phyloP scores from a whole-genome alignment of 2,888 invertebrate species.

The Buathra laborator region DNA sequence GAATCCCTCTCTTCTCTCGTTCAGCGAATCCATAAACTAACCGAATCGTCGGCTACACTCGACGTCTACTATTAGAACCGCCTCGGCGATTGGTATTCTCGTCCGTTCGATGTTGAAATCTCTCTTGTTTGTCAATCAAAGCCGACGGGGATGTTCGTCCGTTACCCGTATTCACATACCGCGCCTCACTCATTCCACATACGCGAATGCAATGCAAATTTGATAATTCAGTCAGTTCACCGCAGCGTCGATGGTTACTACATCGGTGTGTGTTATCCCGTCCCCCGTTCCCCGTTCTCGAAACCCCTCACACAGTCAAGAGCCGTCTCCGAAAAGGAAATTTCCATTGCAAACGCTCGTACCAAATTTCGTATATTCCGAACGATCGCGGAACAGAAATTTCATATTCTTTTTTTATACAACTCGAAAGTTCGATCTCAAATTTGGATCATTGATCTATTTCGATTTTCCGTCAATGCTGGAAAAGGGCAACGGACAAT shows the following conservation, averaged over 20 bases:
- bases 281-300: background rate
- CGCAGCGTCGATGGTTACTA: conserved; percentile 27
- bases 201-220: conserved; percentile 74
- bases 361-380: background rate
- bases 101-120: conserved; percentile 48
- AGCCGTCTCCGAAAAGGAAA: conserved; percentile 24
- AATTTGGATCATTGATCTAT: conserved; percentile 1
- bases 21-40: conserved; percentile 55
- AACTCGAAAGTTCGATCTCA: background rate
- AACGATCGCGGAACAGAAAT: background rate
- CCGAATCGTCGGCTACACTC: conserved; percentile 41
- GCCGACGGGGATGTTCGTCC: conserved; percentile 49
- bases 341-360: conserved; percentile 63
- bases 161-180: conserved; percentile 24
- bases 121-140: conserved; percentile 75
- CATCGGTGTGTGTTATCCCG: background rate
- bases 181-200: conserved; percentile 4
- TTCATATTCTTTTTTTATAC: background rate
- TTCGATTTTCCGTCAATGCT: background rate
- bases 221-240: conserved; percentile 69
- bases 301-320: conserved; percentile 3
- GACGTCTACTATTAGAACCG: conserved; percentile 31
- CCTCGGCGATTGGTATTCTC: conserved; percentile 56
- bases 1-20: conserved; percentile 19
- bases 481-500: background rate